Evolutionary conservation across 2,888 invertebrate species (phyloP).

Genomic region (Polyommatus iphigenia): DNA sequence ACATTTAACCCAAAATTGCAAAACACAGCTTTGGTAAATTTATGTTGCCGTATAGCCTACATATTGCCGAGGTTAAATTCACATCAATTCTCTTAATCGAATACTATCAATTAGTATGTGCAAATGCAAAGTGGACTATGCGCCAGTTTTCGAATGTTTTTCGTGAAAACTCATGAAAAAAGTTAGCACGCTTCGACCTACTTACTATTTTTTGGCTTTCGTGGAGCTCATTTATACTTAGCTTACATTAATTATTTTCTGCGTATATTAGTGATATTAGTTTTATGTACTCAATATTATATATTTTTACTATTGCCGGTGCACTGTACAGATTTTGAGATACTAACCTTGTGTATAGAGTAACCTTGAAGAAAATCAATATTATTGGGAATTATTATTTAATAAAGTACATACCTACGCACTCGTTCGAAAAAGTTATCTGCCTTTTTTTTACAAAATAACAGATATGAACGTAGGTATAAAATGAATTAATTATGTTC

Average conservation of each 20-base stretch:
- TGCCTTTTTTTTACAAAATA: no score
- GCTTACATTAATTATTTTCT: neutral
- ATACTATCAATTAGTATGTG: conserved; percentile 40
- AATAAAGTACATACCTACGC: no score
- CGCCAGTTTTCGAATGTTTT: neutral
- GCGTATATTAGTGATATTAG: neutral
- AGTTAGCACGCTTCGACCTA: neutral
- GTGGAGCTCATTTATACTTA: neutral
- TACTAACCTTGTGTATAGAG: no score
- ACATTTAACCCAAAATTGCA: conserved; percentile 15
- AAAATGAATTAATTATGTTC: neutral
- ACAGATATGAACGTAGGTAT: no score
- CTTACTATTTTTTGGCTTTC: neutral
- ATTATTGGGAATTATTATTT: no score
- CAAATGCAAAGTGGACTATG: conserved; percentile 33
- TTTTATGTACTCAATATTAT: neutral
- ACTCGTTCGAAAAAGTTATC: no score
- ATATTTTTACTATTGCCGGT: neutral
- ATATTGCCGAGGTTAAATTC: conserved; percentile 43
- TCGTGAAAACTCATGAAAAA: neutral
- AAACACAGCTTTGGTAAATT: conserved; percentile 33
- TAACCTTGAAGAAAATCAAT: no score
- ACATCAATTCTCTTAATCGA: conserved; percentile 45
- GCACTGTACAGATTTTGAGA: no score
- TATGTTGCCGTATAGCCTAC: conserved; percentile 39